Conservation (phyloP, 2,888 invertebrate genomes). For the Sussaba pulchella region DNA sequence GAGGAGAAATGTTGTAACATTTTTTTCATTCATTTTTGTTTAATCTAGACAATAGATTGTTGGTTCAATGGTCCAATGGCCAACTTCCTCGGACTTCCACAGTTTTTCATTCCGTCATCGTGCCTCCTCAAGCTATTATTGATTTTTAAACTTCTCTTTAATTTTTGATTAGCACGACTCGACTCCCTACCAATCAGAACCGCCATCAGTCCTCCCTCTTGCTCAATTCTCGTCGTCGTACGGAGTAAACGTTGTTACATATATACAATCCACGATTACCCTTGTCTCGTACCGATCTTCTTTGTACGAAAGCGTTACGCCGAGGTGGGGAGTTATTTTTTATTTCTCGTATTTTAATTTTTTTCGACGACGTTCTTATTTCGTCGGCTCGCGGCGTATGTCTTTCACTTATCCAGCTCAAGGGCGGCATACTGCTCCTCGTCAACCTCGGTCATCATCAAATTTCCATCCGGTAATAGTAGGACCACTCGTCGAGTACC, state of each 20-base stretch:
- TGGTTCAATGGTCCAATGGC: constrained; percentile 26
- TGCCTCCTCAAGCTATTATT: constrained; percentile 38
- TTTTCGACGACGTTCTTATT: not conserved
- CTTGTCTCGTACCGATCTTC: constrained; percentile 73
- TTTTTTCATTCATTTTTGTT: constrained; percentile 65
- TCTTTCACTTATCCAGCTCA: constrained; percentile 86
- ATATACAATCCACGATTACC: constrained; percentile 80
- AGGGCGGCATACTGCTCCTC: constrained; percentile 93
- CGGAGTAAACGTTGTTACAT: constrained; percentile 79
- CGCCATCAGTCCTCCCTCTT: not conserved
- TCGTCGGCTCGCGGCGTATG: constrained; percentile 28
- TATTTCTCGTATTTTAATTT: too few species aligned
- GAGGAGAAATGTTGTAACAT: constrained; percentile 79
- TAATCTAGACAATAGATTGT: constrained; percentile 69
- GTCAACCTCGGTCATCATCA: constrained; percentile 95
- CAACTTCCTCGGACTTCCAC: constrained; percentile 6
- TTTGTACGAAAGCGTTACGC: constrained; percentile 56
- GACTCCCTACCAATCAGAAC: too few species aligned
- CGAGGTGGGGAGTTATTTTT: constrained; percentile 2
- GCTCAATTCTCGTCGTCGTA: constrained; percentile 65
- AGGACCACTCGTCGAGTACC: constrained; percentile 93
- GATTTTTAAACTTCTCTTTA: constrained; percentile 3
- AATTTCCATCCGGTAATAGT: constrained; percentile 93
- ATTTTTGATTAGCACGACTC: too few species aligned
- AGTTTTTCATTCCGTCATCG: constrained; percentile 38